Evolutionary conservation across 2,113 vertebrate species (phyloP).

Genomic region (Rhea pennata): DNA sequence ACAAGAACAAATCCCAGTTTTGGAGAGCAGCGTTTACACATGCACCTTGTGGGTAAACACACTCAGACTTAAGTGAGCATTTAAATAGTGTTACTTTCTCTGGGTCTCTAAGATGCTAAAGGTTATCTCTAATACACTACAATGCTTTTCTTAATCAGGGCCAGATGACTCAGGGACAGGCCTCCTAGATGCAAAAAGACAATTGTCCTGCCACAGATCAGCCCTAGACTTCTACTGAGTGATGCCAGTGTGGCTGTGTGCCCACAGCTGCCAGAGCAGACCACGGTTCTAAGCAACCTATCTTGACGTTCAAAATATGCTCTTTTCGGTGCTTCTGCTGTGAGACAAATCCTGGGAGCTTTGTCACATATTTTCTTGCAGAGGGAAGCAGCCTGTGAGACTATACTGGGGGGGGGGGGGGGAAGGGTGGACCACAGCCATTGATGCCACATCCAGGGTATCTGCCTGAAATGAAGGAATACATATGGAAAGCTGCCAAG

Average conservation of each 20-base stretch:
- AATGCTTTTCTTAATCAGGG: neutral
- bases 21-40: neutral
- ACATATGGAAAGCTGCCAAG: neutral
- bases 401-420: neutral
- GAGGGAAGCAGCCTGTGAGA: neutral
- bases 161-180: neutral
- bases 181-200: neutral
- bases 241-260: neutral
- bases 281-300: accelerated
- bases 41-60: neutral
- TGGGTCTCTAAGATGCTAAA: neutral
- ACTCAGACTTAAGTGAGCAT: neutral
- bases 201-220: neutral
- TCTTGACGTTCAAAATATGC: neutral
- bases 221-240: neutral
- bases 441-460: neutral
- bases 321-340: neutral
- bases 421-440: neutral
- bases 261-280: neutral
- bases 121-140: neutral
- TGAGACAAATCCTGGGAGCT: neutral
- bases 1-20: neutral
- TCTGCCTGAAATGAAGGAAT: neutral
- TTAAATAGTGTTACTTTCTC: neutral
- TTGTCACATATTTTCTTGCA: neutral